Base-by-base conservation (phyloP, 1,140 invertebrate genomes). In the Drosophila baimaii region DNA sequence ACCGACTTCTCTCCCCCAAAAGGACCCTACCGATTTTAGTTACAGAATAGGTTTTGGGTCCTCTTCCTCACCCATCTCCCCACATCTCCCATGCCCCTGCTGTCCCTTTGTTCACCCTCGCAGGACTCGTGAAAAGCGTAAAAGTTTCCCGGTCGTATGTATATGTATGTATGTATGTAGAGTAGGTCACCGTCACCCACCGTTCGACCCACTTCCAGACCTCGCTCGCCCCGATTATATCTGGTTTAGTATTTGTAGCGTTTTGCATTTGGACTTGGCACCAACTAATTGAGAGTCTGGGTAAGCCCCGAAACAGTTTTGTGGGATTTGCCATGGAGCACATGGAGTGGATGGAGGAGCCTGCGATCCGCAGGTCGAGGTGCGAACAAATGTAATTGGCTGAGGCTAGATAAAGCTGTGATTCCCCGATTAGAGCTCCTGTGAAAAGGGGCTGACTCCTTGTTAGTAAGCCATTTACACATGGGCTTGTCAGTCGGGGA, bases 1-100 rank as follows among this genome's bases (percentile, higher is more conserved):
- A 88, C 77, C 86, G 69, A 88, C 83, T 86, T 88, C 72, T 68
- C 79, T 47, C 55, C 12, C 29, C 29, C 29, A 19, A 25, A 55
- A 55, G 47, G 47, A 69, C 25, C 61, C 29, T 35, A 64, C 35
- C 19, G 43, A 66, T 70, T 72, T 72, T 72, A 72, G 69, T 72
- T 71, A 71, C 65, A 71, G 68, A 72, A 71, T 72, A 58, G 69
- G 66, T 72, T 46, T 33, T 12, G 54, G 47, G 47, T 49, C 35
- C 46, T 29, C 29, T 21, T 21, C 54, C 12, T 19, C n/a, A 1
- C 17, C 31, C 7, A 12, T 6, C 17, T 21, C 21, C 10, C 51
- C 39, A 9, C 19, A 5, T 8, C 19, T 13, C 6, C 27, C 29
- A 5, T 4, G 31, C 6, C 3, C 10, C 7, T 7, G 23, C 8